Evolutionary conservation across 2,113 vertebrate species (phyloP).

Genomic region (Amia ocellicauda): DNA sequence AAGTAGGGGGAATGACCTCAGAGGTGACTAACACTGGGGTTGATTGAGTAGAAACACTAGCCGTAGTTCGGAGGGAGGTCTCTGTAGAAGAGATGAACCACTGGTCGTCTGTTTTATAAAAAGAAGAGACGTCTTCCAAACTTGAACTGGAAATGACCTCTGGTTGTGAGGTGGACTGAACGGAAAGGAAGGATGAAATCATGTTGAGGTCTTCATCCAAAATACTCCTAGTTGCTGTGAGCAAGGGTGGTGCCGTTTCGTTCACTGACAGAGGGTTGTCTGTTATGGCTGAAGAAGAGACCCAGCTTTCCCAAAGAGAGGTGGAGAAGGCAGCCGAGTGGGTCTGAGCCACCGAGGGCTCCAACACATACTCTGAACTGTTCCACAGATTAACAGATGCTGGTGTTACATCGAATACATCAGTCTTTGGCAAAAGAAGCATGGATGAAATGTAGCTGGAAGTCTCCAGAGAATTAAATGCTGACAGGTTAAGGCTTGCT

Average conservation of each 20-base stretch:
- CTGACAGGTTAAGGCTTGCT: conserved; percentile 15
- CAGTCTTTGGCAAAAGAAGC: background rate
- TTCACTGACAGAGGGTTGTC: conserved; percentile 36
- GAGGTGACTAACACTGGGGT: conserved; percentile 27
- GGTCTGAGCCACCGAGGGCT: conserved; percentile 44
- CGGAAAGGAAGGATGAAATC: conserved; percentile 34
- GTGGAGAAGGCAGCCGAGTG: conserved; percentile 37
- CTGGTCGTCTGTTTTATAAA: conserved; percentile 46
- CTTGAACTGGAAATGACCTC: conserved; percentile 23
- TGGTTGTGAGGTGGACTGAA: conserved; percentile 33
- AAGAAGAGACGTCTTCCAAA: conserved; percentile 19
- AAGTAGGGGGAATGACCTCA: conserved; percentile 26
- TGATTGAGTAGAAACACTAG: conserved; percentile 16
- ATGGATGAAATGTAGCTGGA: background rate
- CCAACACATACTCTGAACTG: conserved; percentile 39
- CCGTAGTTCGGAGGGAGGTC: background rate
- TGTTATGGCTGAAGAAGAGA: conserved; percentile 36
- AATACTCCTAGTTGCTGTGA: conserved; percentile 45
- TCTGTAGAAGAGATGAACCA: conserved; percentile 39
- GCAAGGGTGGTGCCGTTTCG: conserved; percentile 19
- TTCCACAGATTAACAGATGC: conserved; percentile 22
- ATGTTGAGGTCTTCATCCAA: conserved; percentile 28
- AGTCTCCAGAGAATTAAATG: background rate
- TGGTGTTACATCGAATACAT: background rate
- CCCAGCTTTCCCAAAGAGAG: conserved; percentile 27